Evolutionary conservation across 2,888 invertebrate genomes (phyloP).

Genomic region (Entomobrya proxima): DNA sequence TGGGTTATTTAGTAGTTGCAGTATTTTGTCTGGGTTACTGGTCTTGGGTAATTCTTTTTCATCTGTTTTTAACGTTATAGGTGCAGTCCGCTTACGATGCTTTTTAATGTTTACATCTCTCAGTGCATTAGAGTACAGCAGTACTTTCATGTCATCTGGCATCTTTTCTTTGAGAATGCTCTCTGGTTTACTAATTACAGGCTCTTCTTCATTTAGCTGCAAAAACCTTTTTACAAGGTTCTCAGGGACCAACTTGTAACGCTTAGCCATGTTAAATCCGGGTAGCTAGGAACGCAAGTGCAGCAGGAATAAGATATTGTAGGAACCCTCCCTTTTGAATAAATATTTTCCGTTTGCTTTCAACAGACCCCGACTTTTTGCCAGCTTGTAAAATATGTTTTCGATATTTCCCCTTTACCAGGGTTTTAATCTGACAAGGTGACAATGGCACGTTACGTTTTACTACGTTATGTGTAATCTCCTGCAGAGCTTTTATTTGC

Average conservation of each 20-base stretch:
- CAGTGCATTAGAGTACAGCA: neutral
- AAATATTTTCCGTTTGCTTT: constrained; percentile 31
- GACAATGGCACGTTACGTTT: constrained; percentile 5
- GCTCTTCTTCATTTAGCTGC: neutral
- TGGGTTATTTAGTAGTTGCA: neutral
- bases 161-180: neutral
- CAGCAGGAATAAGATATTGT: constrained; percentile 14
- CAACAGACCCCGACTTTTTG: neutral
- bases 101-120: neutral
- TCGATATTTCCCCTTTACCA: neutral
- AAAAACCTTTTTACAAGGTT: neutral
- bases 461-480: constrained; percentile 15
- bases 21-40: neutral
- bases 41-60: neutral
- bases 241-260: constrained; percentile 34
- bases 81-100: neutral
- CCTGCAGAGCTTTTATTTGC: constrained; percentile 34
- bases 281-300: neutral
- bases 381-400: neutral
- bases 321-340: constrained; percentile 46
- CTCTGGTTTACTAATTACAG: neutral
- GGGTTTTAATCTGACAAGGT: neutral
- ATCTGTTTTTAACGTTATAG: neutral
- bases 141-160: constrained; percentile 28
- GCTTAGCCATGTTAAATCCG: neutral